Percentiles rank a stretch among this genome's conserved stretches.
Evolutionary conservation across 2,113 vertebrate genomes (phyloP).

Genomic region (Paradisaea rubra): DNA sequence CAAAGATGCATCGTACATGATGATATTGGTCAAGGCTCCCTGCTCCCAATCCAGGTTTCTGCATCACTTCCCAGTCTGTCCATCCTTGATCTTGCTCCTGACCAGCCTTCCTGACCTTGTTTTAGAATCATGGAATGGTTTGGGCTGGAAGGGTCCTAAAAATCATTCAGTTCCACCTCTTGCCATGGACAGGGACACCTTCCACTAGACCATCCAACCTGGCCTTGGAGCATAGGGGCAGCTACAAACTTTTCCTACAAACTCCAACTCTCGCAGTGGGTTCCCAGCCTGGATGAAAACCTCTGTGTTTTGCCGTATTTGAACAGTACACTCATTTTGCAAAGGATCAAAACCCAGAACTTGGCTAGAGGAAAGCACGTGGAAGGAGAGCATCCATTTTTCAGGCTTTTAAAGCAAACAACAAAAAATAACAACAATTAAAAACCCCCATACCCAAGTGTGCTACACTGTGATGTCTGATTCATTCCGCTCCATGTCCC

Average conservation of each 20-base stretch:
- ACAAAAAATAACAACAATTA: background rate
- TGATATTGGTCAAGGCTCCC: background rate
- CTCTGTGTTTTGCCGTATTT: background rate
- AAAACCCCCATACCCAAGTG: background rate
- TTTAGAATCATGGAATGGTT: background rate
- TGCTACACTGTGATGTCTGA: background rate
- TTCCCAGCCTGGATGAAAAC: background rate
- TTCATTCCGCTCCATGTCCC: too few species aligned
- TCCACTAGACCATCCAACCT: background rate
- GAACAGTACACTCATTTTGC: background rate
- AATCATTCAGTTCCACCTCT: too few species aligned
- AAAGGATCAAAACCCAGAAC: background rate
- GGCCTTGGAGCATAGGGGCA: background rate
- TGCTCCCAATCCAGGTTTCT: background rate
- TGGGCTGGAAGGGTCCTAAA: background rate
- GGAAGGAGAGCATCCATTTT: background rate
- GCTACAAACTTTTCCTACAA: background rate
- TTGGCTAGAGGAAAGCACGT: background rate
- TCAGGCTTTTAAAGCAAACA: background rate
- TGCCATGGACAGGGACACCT: background rate
- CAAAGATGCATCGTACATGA: background rate
- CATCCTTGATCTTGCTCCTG: background rate
- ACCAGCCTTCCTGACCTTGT: background rate
- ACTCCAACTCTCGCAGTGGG: accelerated
- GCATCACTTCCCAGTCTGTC: background rate